A percentile compares a stretch with the other conserved stretches of the same genome.
Evolutionary conservation across 2,888 invertebrate genomes (phyloP).

Genomic region (Habroteleia sp.): DNA sequence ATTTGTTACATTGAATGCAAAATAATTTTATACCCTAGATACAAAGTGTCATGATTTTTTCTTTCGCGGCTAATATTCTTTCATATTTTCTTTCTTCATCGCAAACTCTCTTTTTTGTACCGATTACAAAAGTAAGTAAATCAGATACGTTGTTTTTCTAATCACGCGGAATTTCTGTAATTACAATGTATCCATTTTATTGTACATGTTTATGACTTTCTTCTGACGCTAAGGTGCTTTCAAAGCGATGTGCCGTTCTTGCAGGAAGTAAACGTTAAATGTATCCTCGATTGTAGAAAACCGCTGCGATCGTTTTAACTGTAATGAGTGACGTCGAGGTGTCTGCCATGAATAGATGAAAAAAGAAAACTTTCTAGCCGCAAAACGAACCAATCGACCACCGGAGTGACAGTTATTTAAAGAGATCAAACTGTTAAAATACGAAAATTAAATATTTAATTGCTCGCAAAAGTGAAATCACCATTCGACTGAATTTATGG

Average conservation of each 20-base stretch:
- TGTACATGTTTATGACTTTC: conserved; percentile 59
- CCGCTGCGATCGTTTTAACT: conserved; percentile 56
- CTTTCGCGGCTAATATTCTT: conserved; percentile 2
- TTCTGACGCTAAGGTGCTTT: conserved; percentile 47
- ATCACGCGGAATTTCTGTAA: conserved; percentile 44
- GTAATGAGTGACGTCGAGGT: conserved; percentile 57
- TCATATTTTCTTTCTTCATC: conserved; percentile 16
- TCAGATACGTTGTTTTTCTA: conserved; percentile 51
- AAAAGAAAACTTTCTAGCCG: conserved; percentile 55
- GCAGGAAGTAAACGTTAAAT: conserved; percentile 60
- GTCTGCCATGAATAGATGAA: conserved; percentile 39
- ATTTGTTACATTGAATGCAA: too few relatives aligned
- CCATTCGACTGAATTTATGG: conserved; percentile 13
- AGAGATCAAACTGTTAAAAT: conserved; percentile 49
- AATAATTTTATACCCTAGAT: neutral
- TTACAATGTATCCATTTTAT: conserved; percentile 58
- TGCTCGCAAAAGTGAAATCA: conserved; percentile 58
- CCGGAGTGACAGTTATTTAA: conserved; percentile 54
- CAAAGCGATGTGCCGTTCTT: conserved; percentile 52
- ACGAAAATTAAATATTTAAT: conserved; percentile 52
- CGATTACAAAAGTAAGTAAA: conserved; percentile 32
- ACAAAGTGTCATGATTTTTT: conserved; percentile 16
- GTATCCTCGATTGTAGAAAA: conserved; percentile 61
- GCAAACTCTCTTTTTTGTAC: conserved; percentile 17
- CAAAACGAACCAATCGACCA: conserved; percentile 39